phyloP scores from a whole-genome alignment of 92 coral and sea anemone species.

The Actinostola sp. region DNA sequence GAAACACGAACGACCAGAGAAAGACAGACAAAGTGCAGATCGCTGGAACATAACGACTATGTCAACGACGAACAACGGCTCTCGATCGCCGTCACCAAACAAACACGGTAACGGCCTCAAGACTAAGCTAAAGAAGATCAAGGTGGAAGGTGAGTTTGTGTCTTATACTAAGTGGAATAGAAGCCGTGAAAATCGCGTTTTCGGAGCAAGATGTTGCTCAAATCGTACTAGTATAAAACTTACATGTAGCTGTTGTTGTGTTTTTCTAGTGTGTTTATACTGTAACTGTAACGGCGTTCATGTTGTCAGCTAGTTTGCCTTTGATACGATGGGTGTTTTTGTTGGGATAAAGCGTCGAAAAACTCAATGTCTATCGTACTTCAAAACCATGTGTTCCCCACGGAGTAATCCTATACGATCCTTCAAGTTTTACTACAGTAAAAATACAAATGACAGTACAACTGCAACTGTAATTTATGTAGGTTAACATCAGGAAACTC shows the following conservation, averaged over 20 bases:
- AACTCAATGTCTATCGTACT: too few species aligned
- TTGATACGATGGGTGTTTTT: too few species aligned
- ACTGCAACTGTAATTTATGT: too few species aligned
- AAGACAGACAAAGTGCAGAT: constrained; percentile 42
- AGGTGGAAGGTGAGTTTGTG: constrained; percentile 80
- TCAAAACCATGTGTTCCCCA: too few species aligned
- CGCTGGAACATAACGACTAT: constrained; percentile 92
- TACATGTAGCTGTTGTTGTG: neutral
- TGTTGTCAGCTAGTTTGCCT: too few species aligned
- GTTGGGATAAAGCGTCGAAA: too few species aligned
- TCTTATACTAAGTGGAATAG: neutral
- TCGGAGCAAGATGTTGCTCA: neutral
- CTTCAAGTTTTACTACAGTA: too few species aligned
- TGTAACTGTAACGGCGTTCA: too few species aligned
- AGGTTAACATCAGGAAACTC: too few species aligned
- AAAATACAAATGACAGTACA: too few species aligned
- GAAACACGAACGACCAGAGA: constrained; percentile 11
- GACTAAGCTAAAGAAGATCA: constrained; percentile 90
- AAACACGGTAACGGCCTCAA: constrained; percentile 77
- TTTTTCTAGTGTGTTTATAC: too few species aligned
- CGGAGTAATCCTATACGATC: too few species aligned
- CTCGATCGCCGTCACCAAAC: constrained; percentile 81
- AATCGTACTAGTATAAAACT: neutral
- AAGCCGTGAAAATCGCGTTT: neutral
- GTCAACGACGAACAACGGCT: constrained; percentile 54